Conservation (phyloP, 2,113 vertebrate species). For the Leptodactylus fuscus region DNA sequence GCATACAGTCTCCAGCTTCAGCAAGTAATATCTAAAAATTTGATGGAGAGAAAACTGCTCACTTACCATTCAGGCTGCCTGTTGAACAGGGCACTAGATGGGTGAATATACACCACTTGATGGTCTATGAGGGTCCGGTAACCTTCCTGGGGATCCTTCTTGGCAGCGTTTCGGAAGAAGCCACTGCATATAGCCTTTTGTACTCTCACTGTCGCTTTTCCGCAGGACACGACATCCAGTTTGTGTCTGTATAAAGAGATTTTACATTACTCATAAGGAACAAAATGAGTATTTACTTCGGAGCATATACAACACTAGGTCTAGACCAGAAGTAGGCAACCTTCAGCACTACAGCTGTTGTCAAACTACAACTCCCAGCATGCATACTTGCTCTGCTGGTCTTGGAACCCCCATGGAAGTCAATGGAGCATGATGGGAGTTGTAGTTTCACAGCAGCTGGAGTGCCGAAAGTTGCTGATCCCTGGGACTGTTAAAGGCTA, state of each 20-base stretch:
- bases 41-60: not conserved
- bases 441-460: no score
- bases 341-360: no score
- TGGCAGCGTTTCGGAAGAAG: constrained; percentile 96
- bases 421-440: not conserved
- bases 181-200: constrained; percentile 98
- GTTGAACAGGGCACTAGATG: constrained; percentile 97
- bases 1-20: no score
- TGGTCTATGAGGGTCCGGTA: constrained; percentile 96
- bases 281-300: not conserved
- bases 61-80: constrained; percentile 94
- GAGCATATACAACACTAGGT: not conserved
- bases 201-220: constrained; percentile 94
- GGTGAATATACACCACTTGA: constrained; percentile 98
- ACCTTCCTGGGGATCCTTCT: constrained; percentile 97
- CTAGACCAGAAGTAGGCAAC: not conserved
- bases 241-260: constrained; percentile 81
- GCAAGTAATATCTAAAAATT: no score
- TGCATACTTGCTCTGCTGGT: no score
- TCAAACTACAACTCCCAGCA: no score
- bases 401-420: no score
- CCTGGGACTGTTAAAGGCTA: no score
- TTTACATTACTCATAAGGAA: not conserved
- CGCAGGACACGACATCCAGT: constrained; percentile 95
- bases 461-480: no score